Evolutionary conservation across 2,888 invertebrate genomes (phyloP).

Genomic region (Apodemia hepburni): DNA sequence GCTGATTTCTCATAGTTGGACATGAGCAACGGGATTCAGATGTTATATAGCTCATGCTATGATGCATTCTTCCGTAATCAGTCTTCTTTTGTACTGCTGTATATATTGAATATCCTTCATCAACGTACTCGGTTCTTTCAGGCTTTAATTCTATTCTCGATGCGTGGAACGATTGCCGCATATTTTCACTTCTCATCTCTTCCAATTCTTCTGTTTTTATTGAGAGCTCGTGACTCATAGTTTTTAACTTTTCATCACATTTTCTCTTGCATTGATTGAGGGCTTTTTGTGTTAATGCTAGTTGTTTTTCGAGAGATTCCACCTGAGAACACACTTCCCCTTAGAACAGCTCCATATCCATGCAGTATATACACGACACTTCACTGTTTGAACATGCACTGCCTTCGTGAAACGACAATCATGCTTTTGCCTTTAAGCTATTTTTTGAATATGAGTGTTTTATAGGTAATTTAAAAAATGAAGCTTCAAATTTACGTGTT

Average conservation of each 20-base stretch:
- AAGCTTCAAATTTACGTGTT: background rate
- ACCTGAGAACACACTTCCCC: slow-evolving; percentile 76
- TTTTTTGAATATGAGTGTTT: background rate
- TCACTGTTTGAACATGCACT: slow-evolving; percentile 51
- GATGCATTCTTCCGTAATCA: slow-evolving; percentile 70
- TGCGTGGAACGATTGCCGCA: slow-evolving; percentile 65
- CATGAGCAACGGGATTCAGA: slow-evolving; percentile 67
- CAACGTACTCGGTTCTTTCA: slow-evolving; percentile 68
- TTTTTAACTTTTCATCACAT: slow-evolving; percentile 77
- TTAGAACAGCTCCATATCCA: slow-evolving; percentile 53
- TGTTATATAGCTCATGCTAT: slow-evolving; percentile 71
- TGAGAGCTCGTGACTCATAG: slow-evolving; percentile 79
- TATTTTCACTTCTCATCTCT: slow-evolving; percentile 66
- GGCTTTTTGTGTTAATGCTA: slow-evolving; percentile 75
- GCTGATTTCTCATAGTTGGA: slow-evolving; percentile 67
- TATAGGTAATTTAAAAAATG: background rate
- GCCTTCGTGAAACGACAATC: slow-evolving; percentile 42
- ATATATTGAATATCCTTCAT: slow-evolving; percentile 71
- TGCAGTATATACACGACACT: slow-evolving; percentile 59
- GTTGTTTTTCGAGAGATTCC: slow-evolving; percentile 80
- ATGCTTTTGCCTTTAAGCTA: slow-evolving; percentile 37
- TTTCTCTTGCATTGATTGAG: slow-evolving; percentile 76
- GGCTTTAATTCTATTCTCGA: slow-evolving; percentile 68
- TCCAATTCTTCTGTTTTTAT: slow-evolving; percentile 76
- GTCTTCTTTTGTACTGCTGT: slow-evolving; percentile 72